Evolutionary conservation across 2,888 invertebrate genomes (phyloP).

Genomic region (Eubasilissa splendida): DNA sequence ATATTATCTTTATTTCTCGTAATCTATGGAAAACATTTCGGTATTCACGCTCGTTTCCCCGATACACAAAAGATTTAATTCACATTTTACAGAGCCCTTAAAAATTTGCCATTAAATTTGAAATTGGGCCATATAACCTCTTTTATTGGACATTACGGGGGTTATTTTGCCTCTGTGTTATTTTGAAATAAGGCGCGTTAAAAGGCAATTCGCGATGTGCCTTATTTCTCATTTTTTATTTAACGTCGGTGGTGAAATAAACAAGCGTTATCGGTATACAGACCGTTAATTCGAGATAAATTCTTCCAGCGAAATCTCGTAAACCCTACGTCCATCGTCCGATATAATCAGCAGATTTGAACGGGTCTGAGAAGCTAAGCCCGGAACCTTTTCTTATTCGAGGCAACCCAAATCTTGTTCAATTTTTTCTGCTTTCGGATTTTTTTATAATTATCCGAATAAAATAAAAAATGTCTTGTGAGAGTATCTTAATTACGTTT

Average conservation of each 20-base stretch:
- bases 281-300: conserved; percentile 42
- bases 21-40: not conserved
- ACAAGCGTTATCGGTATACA: conserved; percentile 17
- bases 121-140: not conserved
- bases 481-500: too few species aligned
- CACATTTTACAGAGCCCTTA: conserved; percentile 10
- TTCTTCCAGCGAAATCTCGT: conserved; percentile 37
- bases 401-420: conserved; percentile 9
- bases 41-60: not conserved
- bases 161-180: not conserved
- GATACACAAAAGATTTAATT: conserved; percentile 14
- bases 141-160: not conserved
- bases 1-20: not conserved
- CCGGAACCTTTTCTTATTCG: conserved; percentile 16
- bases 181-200: not conserved
- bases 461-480: not conserved
- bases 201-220: conserved; percentile 9
- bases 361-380: not conserved
- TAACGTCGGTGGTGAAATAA: conserved; percentile 13
- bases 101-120: conserved; percentile 16
- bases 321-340: conserved; percentile 42
- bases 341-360: conserved; percentile 45
- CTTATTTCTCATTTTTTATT: conserved; percentile 15
- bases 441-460: conserved; percentile 17
- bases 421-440: not conserved